Base-by-base conservation (phyloP, 2,888 invertebrate species). In the Muschampia plurimacula region DNA sequence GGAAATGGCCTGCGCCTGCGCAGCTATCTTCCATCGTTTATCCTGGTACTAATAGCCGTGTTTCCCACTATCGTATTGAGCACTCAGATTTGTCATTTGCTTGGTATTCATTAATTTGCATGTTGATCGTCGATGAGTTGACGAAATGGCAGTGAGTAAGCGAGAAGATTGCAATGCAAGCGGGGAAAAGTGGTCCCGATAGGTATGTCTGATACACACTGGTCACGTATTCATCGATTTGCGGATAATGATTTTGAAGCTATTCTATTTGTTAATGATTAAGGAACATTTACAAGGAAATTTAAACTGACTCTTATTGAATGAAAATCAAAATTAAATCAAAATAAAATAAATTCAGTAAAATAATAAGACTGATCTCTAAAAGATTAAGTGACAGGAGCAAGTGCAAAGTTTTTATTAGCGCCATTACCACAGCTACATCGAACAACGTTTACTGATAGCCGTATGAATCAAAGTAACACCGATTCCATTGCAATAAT, bases 21-120 rank as follows among this genome's bases (percentile, higher is more conserved):
- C 60, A 69, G 62, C 52, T 67, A 72, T 72, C 67, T 72, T 52
- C 62, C 60, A 55, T 67, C 62, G 72, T 72, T 66, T 72, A 63
- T 72, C 67, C 71, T 41, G 72, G 67, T 72, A 72, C 72, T 72
- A 72, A 72, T 72, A 72, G 72, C 63, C 63, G 52, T 67, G 71
- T 72, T 72, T 67, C 72, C 67, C 67, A 41, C 72, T 72, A 72
- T 72, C 72, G 52, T 60, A 55, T 15, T 41, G 46, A 57, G 57
- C 72, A 64, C 57, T 72, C 63, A 52, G 72, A 72, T 72, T 72
- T 67, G 72, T 72, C 67, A 67, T 67, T 72, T 63, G 63, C 46
- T 46, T 63, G 63, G 63, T 55, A 55, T 63, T 67, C 72, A 72
- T 67, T 72, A 46, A 72, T 72, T 72, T 72, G 57, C 67, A 72